phyloP scores from a whole-genome alignment of 2,113 vertebrate species.

The Actenoides hombroni region DNA sequence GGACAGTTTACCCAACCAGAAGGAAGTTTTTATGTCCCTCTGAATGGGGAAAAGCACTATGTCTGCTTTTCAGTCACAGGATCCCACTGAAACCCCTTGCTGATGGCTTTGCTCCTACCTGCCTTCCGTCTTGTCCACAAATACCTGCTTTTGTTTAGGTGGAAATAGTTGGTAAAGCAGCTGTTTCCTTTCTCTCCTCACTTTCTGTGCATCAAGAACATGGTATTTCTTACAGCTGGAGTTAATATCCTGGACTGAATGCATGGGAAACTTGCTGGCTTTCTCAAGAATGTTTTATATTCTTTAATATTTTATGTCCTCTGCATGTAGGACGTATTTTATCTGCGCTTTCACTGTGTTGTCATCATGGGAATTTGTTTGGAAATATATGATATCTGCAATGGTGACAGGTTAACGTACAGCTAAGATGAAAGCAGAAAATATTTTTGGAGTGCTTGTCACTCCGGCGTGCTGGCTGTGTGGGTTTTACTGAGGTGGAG shows the following conservation, averaged over 20 bases:
- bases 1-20: not conserved
- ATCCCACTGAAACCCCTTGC: not conserved
- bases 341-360: not conserved
- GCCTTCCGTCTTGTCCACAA: not conserved
- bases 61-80: not conserved
- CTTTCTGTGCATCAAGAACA: not conserved
- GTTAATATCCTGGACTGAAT: not conserved
- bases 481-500: slow-evolving; percentile 22
- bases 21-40: not conserved
- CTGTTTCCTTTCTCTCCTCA: not conserved
- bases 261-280: not conserved
- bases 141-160: not conserved
- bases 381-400: not conserved
- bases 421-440: slow-evolving; percentile 26
- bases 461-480: not conserved
- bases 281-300: not conserved
- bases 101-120: not conserved
- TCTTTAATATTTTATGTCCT: slow-evolving; percentile 31
- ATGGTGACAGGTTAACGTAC: not conserved
- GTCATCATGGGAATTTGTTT: not conserved
- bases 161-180: not conserved
- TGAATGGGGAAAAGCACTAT: not conserved
- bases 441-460: slow-evolving; percentile 42
- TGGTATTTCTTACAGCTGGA: not conserved
- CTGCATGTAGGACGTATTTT: not conserved